Percentiles rank a stretch among this genome's conserved stretches.
These are phyloP conservation scores for Ammodytes marinus DNA, from an alignment of 2,113 vertebrate species.

Conservation along the genomic window DNA sequence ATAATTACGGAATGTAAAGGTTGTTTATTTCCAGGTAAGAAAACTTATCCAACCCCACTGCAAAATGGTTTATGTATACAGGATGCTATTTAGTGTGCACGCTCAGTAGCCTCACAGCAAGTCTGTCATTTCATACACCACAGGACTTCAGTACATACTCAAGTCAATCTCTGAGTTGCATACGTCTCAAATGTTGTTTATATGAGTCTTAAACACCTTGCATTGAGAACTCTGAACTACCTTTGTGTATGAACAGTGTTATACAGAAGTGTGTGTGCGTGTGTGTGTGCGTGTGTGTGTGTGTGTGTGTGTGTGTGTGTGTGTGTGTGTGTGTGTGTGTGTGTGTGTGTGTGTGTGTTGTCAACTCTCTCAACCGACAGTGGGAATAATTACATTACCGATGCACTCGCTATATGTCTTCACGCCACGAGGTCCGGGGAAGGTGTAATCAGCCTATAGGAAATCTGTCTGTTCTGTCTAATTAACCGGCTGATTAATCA, in stretches of 20 bases:
- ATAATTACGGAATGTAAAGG: too few species aligned
- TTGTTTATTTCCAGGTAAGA: neutral
- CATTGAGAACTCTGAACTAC: neutral
- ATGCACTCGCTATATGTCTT: slow-evolving; percentile 75
- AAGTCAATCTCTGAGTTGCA: neutral
- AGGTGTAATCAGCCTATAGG: slow-evolving; percentile 80
- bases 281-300: too few species aligned
- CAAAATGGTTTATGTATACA: too few species aligned
- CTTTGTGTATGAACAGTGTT: slow-evolving; percentile 33
- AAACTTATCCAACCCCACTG: neutral
- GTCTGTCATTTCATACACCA: neutral
- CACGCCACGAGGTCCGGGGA: slow-evolving; percentile 69
- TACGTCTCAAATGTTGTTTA: neutral
- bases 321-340: too few species aligned
- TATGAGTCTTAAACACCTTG: neutral
- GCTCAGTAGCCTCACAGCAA: neutral
- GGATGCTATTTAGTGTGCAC: neutral
- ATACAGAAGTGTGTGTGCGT: neutral
- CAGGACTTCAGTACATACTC: neutral
- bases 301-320: too few species aligned
- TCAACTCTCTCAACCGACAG: slow-evolving; percentile 40
- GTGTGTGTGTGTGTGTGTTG: too few species aligned
- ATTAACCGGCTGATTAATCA: slow-evolving; percentile 80
- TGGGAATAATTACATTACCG: slow-evolving; percentile 71
- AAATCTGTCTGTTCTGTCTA: slow-evolving; percentile 68